Evolutionary conservation across 64 coral and sea anemone species (phyloP), one percentile per base, ranked within the genome.

Genomic region (Dendrophyllia cribrosa): DNA sequence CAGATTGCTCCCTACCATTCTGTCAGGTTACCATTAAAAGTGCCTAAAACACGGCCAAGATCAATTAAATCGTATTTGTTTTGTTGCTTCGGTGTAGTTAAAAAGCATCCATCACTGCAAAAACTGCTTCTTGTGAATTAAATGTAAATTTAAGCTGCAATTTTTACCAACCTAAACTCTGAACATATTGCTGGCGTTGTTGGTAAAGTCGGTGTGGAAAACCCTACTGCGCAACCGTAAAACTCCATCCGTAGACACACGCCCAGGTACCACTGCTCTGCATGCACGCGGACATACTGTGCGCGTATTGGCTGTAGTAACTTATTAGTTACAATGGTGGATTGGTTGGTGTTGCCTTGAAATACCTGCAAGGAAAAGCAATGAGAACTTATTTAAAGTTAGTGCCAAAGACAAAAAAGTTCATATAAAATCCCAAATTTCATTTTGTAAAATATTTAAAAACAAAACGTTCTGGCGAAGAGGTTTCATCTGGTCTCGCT

Each of bases 161-260:
- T 26, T 5, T 8, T 44, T 45, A 66, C 79, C 14, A 89, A 77
- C 52, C 64, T 80, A 21, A 94, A 91, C 71, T 94, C 96, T 20
- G 76, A 58, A 55, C 96, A 98, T 26, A 72, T 70, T 46, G 20
- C 77, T 17, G 73, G 89, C 12, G 88, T 94, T 7, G 89, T 78
- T n/a, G 59, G 63, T 3, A 70, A 11, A 76, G 59, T 68, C 16
- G 56, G 13, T 58, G 87, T 68, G 50, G 81, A 26, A n/a, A 50
- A 45, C n/a, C 13, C 16, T 17, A 53, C 8, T 6, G 45, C 51
- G 17, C 95, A 96, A 14, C 95, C 95, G 83, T 96, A 96, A 22
- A 96, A 52, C 52, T 96, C 90, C 51, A 96, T 71, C 12, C 95
- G 85, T 70, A 96, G 16, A 16, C 90, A 96, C 26, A 66, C 25